Base-by-base conservation (phyloP, 2,888 invertebrate species). In the Vanessa cardui region DNA sequence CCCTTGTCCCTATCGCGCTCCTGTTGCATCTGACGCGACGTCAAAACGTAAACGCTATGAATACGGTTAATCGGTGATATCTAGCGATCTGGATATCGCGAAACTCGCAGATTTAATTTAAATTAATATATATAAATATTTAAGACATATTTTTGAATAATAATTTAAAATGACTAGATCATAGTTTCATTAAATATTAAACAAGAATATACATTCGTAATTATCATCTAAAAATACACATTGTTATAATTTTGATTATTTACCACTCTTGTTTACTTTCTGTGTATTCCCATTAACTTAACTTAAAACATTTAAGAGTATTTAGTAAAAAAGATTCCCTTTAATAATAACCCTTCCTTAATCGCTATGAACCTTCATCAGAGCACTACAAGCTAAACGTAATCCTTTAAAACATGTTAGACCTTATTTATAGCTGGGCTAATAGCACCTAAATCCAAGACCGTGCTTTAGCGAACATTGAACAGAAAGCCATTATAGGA, bases 11-110 rank as follows among this genome's bases (percentile, higher is more conserved):
- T 88, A 86, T 88, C 81, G 84, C 83, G 80, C 88, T 86, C 92
- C 91, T 92, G 92, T 92, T 92, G 92, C 91, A 89, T 92, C 90
- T 88, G 87, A 88, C 89, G 84, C 83, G 80, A 89, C 82, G 86
- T 88, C 89, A 87, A 86, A 88, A 87, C 86, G 84, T 85, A 85
- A 89, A 87, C 85, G 88, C 85, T 82, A 89, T 89, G 90, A 91
- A 90, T 90, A 90, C 88, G 87, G 80, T 86, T 88, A 88, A 90
- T 88, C 87, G 86, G 81, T 82, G 80, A 81, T 86, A 88, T 87
- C 85, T 85, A 81, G 81, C 82, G 82, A 87, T 87, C 85, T 83
- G 80, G 84, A 7, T 89, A 85, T 85, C 85, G 83, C 84, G 74
- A 76, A 50, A 59, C 62, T 83, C 79, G 62, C 39, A 12, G 52